Evolutionary conservation across 2,113 vertebrate genomes (phyloP).

Genomic region (Ciconia boyciana): DNA sequence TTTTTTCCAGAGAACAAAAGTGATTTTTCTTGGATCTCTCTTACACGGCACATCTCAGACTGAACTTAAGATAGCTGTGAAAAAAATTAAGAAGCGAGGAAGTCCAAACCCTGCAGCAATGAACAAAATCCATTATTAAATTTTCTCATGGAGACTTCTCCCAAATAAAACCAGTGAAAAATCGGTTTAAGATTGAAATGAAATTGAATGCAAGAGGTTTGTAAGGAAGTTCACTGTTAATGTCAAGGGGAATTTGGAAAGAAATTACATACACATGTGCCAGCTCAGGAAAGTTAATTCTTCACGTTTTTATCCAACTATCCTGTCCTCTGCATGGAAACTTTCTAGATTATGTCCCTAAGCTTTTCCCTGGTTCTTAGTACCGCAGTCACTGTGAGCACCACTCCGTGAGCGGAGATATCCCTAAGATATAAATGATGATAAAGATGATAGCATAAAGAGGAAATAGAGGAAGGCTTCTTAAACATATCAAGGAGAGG

Average conservation of each 20-base stretch:
- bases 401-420: background rate
- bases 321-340: background rate
- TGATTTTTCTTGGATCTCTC: background rate
- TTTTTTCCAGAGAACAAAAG: background rate
- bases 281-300: background rate
- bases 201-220: background rate
- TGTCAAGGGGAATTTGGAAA: background rate
- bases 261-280: background rate
- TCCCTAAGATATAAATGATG: background rate
- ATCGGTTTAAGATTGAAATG: background rate
- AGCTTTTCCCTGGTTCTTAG: background rate
- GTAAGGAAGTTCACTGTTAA: background rate
- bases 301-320: background rate
- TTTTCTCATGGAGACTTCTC: background rate
- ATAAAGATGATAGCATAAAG: background rate
- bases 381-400: background rate
- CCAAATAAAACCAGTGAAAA: background rate
- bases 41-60: background rate
- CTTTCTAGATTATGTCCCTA: background rate
- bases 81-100: background rate
- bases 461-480: background rate
- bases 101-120: background rate
- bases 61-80: background rate
- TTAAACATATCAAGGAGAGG: background rate
- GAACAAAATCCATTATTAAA: background rate